Evolutionary conservation across 2,113 vertebrate genomes (phyloP).

Genomic region (Patagioenas fasciata): DNA sequence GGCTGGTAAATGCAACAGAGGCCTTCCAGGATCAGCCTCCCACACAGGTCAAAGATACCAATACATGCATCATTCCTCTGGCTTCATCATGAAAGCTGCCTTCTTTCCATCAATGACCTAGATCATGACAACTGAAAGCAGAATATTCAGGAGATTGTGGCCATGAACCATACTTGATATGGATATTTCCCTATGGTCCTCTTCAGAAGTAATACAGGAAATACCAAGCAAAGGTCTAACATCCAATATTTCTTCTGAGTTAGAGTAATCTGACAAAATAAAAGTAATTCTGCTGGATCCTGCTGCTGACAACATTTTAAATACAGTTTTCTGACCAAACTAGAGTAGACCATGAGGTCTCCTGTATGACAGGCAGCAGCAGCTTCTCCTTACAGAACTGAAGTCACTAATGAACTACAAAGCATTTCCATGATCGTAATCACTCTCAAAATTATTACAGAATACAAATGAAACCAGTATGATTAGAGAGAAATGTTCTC

Average conservation of each 20-base stretch:
- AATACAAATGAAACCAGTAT: slow-evolving; percentile 48
- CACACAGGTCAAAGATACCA: background rate
- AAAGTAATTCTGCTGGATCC: background rate
- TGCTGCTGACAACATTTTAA: background rate
- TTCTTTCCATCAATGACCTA: background rate
- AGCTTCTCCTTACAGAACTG: background rate
- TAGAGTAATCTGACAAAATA: background rate
- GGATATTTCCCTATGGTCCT: background rate
- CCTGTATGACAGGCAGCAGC: background rate
- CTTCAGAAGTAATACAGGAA: background rate
- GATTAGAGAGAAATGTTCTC: slow-evolving; percentile 23
- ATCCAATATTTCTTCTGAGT: background rate
- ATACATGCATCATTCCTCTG: background rate
- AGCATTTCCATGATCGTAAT: background rate
- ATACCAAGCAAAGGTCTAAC: background rate
- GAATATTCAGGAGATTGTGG: background rate
- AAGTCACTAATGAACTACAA: slow-evolving; percentile 40
- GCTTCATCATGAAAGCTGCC: background rate
- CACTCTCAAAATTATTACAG: slow-evolving; percentile 36
- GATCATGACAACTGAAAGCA: background rate
- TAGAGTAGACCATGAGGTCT: background rate
- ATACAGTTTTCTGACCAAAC: background rate
- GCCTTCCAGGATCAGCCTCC: background rate
- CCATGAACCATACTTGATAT: background rate
- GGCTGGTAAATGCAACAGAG: background rate